Evolutionary conservation across 2,797 vertebrate genomes (phyloP).

Genomic region (Chelon labrosus): DNA sequence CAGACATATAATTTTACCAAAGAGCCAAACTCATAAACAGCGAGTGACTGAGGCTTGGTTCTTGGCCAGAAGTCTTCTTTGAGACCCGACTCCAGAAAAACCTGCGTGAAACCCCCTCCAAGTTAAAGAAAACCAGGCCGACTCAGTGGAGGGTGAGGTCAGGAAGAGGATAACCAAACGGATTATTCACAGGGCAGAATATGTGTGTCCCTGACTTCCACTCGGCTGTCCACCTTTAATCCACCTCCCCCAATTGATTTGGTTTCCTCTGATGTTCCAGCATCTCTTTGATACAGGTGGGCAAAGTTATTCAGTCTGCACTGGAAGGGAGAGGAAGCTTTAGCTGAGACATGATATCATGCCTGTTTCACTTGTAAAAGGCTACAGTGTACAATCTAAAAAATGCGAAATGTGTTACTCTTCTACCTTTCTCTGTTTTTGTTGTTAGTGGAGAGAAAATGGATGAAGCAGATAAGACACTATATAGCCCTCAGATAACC

Average conservation of each 20-base stretch:
- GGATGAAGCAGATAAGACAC: slow-evolving; percentile 52
- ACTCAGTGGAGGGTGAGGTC: slow-evolving; percentile 42
- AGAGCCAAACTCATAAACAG: slow-evolving; percentile 42
- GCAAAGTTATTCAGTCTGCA: slow-evolving; percentile 1
- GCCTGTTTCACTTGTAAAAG: not conserved
- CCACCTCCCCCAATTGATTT: slow-evolving; percentile 39
- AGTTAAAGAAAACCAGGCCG: slow-evolving; percentile 29
- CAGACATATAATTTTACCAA: slow-evolving; percentile 52
- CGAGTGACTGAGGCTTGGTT: slow-evolving; percentile 29
- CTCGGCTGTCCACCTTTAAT: slow-evolving; percentile 45
- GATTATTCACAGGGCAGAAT: slow-evolving; percentile 38
- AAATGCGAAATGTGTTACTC: not conserved
- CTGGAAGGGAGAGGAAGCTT: not conserved
- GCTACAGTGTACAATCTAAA: not conserved
- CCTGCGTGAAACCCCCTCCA: not conserved
- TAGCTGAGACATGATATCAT: not conserved
- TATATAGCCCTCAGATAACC: slow-evolving; percentile 33
- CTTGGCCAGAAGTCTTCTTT: slow-evolving; percentile 40
- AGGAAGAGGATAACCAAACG: slow-evolving; percentile 51
- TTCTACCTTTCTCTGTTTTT: slow-evolving; percentile 14
- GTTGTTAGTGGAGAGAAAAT: slow-evolving; percentile 25
- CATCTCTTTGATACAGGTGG: slow-evolving; percentile 5
- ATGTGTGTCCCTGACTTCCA: slow-evolving; percentile 32
- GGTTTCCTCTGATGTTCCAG: slow-evolving; percentile 35
- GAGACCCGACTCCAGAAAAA: slow-evolving; percentile 47